These are phyloP conservation scores for Danio aesculapii DNA, from an alignment of 2,797 vertebrate species.

Conservation along the genomic window DNA sequence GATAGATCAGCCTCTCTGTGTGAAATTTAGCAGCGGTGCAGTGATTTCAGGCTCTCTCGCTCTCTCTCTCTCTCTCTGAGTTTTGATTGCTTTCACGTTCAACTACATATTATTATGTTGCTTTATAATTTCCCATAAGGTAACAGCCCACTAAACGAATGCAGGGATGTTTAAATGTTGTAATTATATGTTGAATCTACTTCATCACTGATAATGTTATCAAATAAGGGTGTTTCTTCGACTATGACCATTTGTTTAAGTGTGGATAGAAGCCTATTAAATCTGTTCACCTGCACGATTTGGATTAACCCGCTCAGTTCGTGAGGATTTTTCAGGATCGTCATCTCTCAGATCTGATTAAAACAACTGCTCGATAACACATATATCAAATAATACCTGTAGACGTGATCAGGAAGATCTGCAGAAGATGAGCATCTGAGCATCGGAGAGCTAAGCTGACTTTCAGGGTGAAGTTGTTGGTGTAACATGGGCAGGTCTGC, in stretches of 20 bases:
- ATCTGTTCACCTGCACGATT: no score
- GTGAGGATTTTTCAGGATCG: no score
- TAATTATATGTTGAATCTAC: slow-evolving; percentile 34
- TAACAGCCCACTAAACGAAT: background rate
- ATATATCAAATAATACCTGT: no score
- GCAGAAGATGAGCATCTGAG: no score
- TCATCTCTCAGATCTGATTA: no score
- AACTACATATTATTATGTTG: slow-evolving; percentile 19
- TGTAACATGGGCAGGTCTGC: no score
- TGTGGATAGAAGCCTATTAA: no score
- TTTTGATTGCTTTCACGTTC: slow-evolving; percentile 22
- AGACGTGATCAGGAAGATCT: no score
- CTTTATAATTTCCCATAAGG: slow-evolving; percentile 34
- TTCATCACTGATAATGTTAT: background rate
- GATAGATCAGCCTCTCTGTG: slow-evolving; percentile 28
- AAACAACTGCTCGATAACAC: no score
- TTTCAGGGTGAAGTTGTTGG: no score
- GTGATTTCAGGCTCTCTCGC: slow-evolving; percentile 3
- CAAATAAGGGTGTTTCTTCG: background rate
- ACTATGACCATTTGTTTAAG: background rate
- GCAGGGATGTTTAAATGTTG: slow-evolving; percentile 2
- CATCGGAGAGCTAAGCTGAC: no score
- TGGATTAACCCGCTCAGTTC: no score
- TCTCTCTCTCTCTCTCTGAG: background rate
- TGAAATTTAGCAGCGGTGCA: slow-evolving; percentile 11